These are phyloP conservation scores for Anomalospiza imberbis DNA, from an alignment of 2,797 vertebrate genomes.

Conservation along the genomic window DNA sequence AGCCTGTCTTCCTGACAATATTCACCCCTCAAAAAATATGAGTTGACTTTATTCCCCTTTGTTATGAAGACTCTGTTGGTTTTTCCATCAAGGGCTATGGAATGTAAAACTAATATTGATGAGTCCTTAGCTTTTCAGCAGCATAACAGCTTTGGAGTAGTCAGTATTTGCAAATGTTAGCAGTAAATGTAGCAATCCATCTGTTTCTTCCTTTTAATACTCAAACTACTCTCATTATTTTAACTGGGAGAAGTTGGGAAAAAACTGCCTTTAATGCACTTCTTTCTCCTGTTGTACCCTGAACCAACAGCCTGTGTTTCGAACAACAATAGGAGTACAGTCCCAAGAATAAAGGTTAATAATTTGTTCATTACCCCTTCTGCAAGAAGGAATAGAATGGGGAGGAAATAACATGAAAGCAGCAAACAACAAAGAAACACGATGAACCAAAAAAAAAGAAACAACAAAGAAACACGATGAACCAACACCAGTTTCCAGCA, in stretches of 20 bases:
- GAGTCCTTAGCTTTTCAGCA: neutral
- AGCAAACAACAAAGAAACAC: neutral
- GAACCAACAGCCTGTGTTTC: neutral
- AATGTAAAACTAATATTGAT: neutral
- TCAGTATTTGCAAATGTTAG: neutral
- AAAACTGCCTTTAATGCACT: neutral
- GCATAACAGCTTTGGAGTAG: neutral
- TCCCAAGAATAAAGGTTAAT: neutral
- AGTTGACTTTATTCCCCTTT: neutral
- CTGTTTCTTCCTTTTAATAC: neutral
- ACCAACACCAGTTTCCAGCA: neutral
- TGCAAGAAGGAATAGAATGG: neutral
- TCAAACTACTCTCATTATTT: neutral
- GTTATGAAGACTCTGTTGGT: neutral
- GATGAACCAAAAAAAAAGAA: neutral
- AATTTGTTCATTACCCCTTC: neutral
- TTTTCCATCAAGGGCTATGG: neutral
- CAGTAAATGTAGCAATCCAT: neutral
- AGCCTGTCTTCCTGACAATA: neutral
- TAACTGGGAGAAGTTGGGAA: neutral
- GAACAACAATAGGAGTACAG: rapidly evolving
- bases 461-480: neutral
- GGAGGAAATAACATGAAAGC: neutral
- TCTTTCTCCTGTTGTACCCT: neutral
- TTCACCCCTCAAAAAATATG: neutral